Percentiles rank a stretch among this genome's conserved stretches.
Conservation (phyloP, 2,888 invertebrate genomes). For the Dilophus febrilis region DNA sequence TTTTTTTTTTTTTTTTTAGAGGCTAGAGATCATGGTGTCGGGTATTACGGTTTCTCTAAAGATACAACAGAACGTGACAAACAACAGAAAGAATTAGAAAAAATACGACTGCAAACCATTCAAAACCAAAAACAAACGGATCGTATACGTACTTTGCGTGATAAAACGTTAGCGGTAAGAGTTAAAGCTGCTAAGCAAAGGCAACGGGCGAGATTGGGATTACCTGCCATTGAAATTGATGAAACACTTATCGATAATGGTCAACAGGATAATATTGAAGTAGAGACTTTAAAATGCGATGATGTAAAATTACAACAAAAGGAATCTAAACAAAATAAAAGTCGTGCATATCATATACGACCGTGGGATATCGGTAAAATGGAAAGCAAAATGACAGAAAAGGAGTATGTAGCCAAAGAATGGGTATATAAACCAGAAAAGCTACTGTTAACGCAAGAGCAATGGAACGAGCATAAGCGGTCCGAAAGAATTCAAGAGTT, state of each 20-base stretch:
- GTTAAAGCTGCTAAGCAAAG: slow-evolving; percentile 55
- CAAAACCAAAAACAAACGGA: slow-evolving; percentile 47
- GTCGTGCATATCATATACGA: slow-evolving; percentile 33
- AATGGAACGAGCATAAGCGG: slow-evolving; percentile 43
- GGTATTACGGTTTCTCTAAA: slow-evolving; percentile 79
- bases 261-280: slow-evolving; percentile 12
- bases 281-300: slow-evolving; percentile 21
- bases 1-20: slow-evolving; percentile 35
- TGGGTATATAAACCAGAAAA: slow-evolving; percentile 26
- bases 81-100: slow-evolving; percentile 64
- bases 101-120: slow-evolving; percentile 51
- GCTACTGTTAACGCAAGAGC: slow-evolving; percentile 25
- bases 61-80: slow-evolving; percentile 60
- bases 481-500: slow-evolving; percentile 56
- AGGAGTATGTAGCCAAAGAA: slow-evolving; percentile 7
- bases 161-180: slow-evolving; percentile 49
- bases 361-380: slow-evolving; percentile 52
- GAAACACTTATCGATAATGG: slow-evolving; percentile 14
- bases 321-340: too few relatives aligned
- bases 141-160: slow-evolving; percentile 39
- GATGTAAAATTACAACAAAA: slow-evolving; percentile 17
- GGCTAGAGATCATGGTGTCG: slow-evolving; percentile 82
- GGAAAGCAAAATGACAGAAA: slow-evolving; percentile 1
- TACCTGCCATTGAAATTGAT: slow-evolving; percentile 45
- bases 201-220: slow-evolving; percentile 52